These are phyloP conservation scores for Engystomops pustulosus DNA, from an alignment of 2,113 vertebrate species.

Conservation along the genomic window DNA sequence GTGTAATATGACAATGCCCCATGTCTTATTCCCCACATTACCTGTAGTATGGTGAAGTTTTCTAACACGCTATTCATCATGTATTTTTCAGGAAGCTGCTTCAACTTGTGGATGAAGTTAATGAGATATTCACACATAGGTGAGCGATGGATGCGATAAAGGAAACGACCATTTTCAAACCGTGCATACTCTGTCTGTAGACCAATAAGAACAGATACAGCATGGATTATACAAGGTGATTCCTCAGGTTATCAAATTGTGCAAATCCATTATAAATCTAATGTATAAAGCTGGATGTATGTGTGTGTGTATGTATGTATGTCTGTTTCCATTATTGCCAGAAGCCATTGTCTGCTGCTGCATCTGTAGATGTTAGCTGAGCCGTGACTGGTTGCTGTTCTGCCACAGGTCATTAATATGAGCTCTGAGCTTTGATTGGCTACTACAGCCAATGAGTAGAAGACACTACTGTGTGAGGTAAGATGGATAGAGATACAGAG, in stretches of 20 bases:
- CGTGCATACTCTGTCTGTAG: constrained; percentile 70
- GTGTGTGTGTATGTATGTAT: too few species aligned
- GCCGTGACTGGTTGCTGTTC: too few species aligned
- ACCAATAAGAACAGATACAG: background rate
- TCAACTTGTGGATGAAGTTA: constrained; percentile 74
- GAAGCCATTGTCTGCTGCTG: too few species aligned
- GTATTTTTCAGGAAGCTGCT: constrained; percentile 69
- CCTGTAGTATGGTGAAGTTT: constrained; percentile 77
- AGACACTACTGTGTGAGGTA: too few species aligned
- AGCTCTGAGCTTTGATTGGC: too few species aligned
- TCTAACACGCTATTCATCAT: constrained; percentile 73
- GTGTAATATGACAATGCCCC: background rate
- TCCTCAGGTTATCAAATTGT: background rate
- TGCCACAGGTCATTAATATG: too few species aligned
- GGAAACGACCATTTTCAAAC: constrained; percentile 71
- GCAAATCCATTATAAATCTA: too few species aligned
- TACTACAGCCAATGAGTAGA: too few species aligned
- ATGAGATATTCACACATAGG: constrained; percentile 76
- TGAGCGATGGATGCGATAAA: constrained; percentile 72
- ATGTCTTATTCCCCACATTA: constrained; percentile 36
- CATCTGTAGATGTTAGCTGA: too few species aligned
- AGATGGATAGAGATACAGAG: too few species aligned
- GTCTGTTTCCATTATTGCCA: too few species aligned
- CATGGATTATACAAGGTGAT: background rate
- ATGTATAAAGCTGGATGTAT: too few species aligned